phyloP scores from a whole-genome alignment of 2,797 vertebrate species.

The Calcarius lapponicus region DNA sequence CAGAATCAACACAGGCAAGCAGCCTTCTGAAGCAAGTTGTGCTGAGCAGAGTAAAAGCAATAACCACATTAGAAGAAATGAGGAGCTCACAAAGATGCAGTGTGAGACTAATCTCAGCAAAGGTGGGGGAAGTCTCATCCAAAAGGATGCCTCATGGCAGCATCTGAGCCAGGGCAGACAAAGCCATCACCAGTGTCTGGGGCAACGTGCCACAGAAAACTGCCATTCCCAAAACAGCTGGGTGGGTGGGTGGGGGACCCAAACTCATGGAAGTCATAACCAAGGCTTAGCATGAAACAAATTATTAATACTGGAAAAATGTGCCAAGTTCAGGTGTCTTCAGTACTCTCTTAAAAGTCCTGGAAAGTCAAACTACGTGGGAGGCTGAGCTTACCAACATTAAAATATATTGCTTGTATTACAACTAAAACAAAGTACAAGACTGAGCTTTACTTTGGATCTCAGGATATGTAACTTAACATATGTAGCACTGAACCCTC shows the following conservation, averaged over 20 bases:
- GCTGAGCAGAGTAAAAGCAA: background rate
- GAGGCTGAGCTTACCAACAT: background rate
- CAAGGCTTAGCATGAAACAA: background rate
- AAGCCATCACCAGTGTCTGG: background rate
- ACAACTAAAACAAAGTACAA: background rate
- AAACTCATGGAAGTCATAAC: background rate
- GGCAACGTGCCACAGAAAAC: background rate
- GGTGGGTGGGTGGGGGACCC: background rate
- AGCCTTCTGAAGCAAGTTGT: background rate
- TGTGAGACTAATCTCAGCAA: background rate
- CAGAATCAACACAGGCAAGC: background rate
- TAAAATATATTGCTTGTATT: background rate
- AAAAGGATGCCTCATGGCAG: rapidly evolving
- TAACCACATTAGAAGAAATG: background rate
- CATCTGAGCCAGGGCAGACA: rapidly evolving
- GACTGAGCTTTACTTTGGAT: background rate
- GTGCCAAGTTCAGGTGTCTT: background rate
- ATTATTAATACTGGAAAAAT: background rate
- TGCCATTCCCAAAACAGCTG: background rate
- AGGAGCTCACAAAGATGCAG: rapidly evolving
- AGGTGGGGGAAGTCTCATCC: background rate
- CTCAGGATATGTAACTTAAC: background rate
- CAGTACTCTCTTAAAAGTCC: background rate
- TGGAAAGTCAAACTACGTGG: rapidly evolving
- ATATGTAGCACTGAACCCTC: rapidly evolving